Evolutionary conservation across 2,888 invertebrate genomes (phyloP), one percentile per base, ranked within the genome.

Genomic region (Drosophila multiciliata): DNA sequence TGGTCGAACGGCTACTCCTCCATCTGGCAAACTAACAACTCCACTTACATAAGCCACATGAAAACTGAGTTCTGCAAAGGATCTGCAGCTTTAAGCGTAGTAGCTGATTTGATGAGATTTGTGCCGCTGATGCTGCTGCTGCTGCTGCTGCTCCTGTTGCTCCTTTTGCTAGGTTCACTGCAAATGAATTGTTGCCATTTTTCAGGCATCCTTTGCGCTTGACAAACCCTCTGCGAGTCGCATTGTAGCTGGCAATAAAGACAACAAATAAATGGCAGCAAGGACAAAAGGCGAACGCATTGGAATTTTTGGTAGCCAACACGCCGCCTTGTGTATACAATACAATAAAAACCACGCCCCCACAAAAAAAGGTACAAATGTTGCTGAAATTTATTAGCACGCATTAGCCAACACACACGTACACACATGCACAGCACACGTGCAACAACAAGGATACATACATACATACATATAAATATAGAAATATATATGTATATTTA

Each of bases 111-210:
- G 77, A 77, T 63, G 70, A 80, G 71, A 78, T 75, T 82, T 78
- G 62, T 8, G 23, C 32, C 59, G 26, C 45, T 45, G 61, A 64
- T 42, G 40, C n/a, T 60, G 38, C 63, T 52, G 35, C 29, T 63
- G 32, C 50, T 36, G 48, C 61, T 63, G 36, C 62, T 50, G 60
- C 60, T 73, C 63, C 60, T 64, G 67, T 42, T 66, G 71, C 60
- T 73, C 63, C 60, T 64, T 66, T 42, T 66, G 71, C 80, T 65
- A 4, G 58, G 15, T 67, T 58, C 67, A 66, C 36, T 82, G 78
- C 78, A 87, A 88, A 85, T 85, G 85, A 85, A 88, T 85, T 86
- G 88, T 83, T 78, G 74, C 82, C 80, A 85, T 85, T 88, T 85
- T 85, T 85, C 88, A 85, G 80, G 67, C 83, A 86, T 88, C 83